These are phyloP conservation scores for Coregonus clupeaformis DNA, from an alignment of 2,113 vertebrate species.

Conservation along the genomic window DNA sequence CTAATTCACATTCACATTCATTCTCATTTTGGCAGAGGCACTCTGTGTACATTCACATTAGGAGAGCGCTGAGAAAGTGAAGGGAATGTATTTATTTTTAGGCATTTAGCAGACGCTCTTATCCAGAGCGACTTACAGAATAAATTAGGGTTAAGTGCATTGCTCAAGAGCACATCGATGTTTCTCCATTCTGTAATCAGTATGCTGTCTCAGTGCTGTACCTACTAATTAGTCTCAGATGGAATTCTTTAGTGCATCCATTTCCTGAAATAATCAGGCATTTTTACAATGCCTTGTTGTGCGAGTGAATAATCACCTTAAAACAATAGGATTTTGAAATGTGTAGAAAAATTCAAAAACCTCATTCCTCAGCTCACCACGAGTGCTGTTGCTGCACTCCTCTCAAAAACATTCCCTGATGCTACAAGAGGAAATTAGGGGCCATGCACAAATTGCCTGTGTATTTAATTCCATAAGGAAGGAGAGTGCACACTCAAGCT, in stretches of 20 bases:
- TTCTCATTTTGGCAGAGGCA: slow-evolving; percentile 32
- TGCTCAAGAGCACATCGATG: neutral
- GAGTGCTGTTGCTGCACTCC: neutral
- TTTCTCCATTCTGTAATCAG: slow-evolving; percentile 9
- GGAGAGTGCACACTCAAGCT: neutral
- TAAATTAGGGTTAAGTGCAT: too few relatives aligned
- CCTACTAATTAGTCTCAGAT: slow-evolving; percentile 3
- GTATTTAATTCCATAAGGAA: slow-evolving; percentile 32
- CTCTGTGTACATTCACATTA: slow-evolving; percentile 36
- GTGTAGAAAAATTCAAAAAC: slow-evolving; percentile 17
- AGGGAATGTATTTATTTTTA: slow-evolving; percentile 12
- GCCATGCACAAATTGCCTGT: slow-evolving; percentile 17
- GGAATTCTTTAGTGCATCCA: neutral
- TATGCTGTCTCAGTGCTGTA: neutral
- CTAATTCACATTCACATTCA: slow-evolving; percentile 41
- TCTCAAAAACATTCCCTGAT: slow-evolving; percentile 12
- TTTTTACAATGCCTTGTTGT: neutral
- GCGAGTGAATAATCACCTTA: slow-evolving; percentile 6
- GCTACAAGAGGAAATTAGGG: slow-evolving; percentile 15
- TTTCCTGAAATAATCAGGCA: neutral
- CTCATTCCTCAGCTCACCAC: neutral
- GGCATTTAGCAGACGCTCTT: too few relatives aligned
- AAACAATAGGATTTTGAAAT: slow-evolving; percentile 25
- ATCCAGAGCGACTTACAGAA: too few relatives aligned
- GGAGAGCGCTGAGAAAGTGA: slow-evolving; percentile 21